Evolutionary conservation across 2,113 vertebrate species (phyloP), one percentile per base, ranked within the genome.

Genomic region (Promerops cafer): DNA sequence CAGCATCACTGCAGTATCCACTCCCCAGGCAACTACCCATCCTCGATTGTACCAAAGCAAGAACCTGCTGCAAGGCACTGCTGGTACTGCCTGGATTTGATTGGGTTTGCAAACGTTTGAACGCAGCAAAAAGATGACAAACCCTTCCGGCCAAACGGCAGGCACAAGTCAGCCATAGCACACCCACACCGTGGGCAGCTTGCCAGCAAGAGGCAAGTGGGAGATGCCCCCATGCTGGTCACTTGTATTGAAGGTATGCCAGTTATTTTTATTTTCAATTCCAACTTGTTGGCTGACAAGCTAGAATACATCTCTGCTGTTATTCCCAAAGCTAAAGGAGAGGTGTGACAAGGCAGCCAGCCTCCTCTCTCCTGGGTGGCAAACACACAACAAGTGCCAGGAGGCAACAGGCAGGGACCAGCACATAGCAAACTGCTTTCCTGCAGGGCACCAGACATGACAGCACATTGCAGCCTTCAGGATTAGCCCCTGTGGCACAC

Each of bases 21-120:
- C 2, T 18, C 16, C 9, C 11, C 21, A 27, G 17, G n/a, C 30
- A 76, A 31, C 14, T 17, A 76, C 9, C 24, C 11, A 2, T 27
- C 30, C 60, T 24, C 1, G 2, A 5, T 0, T 9, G 9, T 39
- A 47, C 27, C 35, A 31, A 23, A 50, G 69, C 1, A 2, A 49
- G 28, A 66, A 63, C 14, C 21, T 19, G 26, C 57, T 56, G 45
- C 39, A n/a, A 79, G 79, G 40, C n/a, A 65, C 33, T 5, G 2
- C 42, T 11, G 7, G 28, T 42, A 30, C 61, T 57, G 28, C 19
- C 50, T 26, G 16, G 20, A 49, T 64, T 78, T 53, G 56, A 60
- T 9, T 4, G 0, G 17, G 47, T 65, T 74, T 49, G 53, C 27
- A 81, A 91, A 69, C 49, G 49, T 63, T 13, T 49, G 10, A 83